phyloP scores from a whole-genome alignment of 2,888 invertebrate genomes.

The Patella caerulea region DNA sequence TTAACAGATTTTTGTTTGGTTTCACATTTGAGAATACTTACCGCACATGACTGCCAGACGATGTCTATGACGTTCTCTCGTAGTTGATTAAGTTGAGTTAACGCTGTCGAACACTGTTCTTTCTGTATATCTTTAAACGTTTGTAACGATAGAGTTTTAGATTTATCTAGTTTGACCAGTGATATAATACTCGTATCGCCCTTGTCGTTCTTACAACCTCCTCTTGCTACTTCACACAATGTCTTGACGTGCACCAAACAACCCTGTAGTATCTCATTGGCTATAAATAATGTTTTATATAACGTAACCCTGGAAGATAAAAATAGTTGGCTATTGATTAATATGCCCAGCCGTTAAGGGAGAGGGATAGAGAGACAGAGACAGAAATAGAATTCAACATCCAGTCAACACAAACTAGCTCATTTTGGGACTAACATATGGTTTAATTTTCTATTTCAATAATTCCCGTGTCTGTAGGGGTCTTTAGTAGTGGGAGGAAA shows the following conservation, averaged over 20 bases:
- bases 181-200: constrained; percentile 54
- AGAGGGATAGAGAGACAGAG: too few species aligned
- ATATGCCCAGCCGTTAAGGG: too few species aligned
- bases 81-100: constrained; percentile 57
- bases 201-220: constrained; percentile 49
- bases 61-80: constrained; percentile 62
- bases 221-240: constrained; percentile 66
- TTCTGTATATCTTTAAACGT: constrained; percentile 63
- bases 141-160: constrained; percentile 56
- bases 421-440: too few species aligned
- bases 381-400: too few species aligned
- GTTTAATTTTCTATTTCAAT: too few species aligned
- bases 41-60: constrained; percentile 69
- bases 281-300: constrained; percentile 61
- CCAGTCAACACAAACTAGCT: too few species aligned
- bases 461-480: too few species aligned
- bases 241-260: constrained; percentile 67
- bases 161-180: constrained; percentile 59
- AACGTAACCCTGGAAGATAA: constrained; percentile 51
- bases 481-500: too few species aligned
- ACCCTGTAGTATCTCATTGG: constrained; percentile 69
- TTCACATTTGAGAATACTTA: constrained; percentile 44
- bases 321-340: background rate
- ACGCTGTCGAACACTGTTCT: constrained; percentile 51
- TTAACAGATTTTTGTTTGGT: too few species aligned